Percentiles rank a stretch among this genome's conserved stretches.
These are phyloP conservation scores for Thunnus albacares DNA, from an alignment of 2,797 vertebrate species.

Conservation along the genomic window DNA sequence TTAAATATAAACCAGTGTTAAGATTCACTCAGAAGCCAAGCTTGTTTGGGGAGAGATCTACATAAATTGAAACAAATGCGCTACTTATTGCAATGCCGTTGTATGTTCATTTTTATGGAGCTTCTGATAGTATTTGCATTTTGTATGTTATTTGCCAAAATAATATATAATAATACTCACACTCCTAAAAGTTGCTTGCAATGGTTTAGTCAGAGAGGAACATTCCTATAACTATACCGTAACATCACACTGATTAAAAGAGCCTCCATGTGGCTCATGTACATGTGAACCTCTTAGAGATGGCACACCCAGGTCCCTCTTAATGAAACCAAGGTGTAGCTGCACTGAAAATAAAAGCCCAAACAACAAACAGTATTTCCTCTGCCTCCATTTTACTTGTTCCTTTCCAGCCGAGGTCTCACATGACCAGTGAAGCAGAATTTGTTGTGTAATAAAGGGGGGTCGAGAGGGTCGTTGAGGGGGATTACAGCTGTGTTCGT, in stretches of 20 bases:
- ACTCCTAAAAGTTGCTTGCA: neutral
- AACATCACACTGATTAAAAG: slow-evolving; percentile 18
- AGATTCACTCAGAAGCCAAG: no score
- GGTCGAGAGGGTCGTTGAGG: slow-evolving; percentile 41
- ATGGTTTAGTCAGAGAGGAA: no score
- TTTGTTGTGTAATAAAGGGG: slow-evolving; percentile 45
- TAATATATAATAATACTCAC: neutral
- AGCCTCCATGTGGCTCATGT: slow-evolving; percentile 18
- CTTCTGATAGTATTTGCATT: no score
- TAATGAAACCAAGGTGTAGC: slow-evolving; percentile 23
- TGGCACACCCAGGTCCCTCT: slow-evolving; percentile 36
- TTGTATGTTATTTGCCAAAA: no score
- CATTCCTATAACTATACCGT: neutral
- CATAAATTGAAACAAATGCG: no score
- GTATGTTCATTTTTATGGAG: no score
- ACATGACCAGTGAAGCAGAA: slow-evolving; percentile 61
- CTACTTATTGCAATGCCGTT: no score
- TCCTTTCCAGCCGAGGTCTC: slow-evolving; percentile 52
- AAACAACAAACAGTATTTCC: slow-evolving; percentile 45
- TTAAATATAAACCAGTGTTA: no score
- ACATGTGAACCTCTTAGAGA: slow-evolving; percentile 16
- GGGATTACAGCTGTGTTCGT: slow-evolving; percentile 76
- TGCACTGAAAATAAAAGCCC: slow-evolving; percentile 35
- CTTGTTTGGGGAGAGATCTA: no score
- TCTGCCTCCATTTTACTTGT: slow-evolving; percentile 28